Conservation (phyloP, 2,797 vertebrate species). For the Sylvilagus floridanus region DNA sequence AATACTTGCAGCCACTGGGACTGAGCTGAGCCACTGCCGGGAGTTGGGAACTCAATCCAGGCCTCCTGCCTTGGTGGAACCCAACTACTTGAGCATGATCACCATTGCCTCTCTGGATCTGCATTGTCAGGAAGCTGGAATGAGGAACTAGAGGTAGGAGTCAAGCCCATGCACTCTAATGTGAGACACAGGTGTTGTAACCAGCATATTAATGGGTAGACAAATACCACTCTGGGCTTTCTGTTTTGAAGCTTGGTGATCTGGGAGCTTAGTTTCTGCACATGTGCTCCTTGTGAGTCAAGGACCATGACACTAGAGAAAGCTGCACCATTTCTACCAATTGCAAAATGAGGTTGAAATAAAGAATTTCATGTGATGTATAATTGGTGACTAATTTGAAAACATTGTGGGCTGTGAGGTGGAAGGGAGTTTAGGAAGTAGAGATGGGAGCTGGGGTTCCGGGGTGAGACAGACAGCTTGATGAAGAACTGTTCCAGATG, state of each 20-base stretch:
- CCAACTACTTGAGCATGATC: too few species aligned
- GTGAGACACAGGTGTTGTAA: too few species aligned
- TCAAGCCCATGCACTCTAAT: too few species aligned
- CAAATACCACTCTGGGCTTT: neutral
- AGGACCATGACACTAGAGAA: neutral
- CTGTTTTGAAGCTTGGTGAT: neutral
- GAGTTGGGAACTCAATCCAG: too few species aligned
- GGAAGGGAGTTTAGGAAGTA: neutral
- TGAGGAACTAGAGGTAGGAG: too few species aligned
- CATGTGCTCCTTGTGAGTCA: neutral
- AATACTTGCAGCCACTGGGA: too few species aligned
- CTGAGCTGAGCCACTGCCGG: too few species aligned
- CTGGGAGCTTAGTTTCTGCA: neutral
- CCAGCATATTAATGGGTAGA: too few species aligned
- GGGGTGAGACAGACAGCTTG: neutral
- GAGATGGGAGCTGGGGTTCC: neutral
- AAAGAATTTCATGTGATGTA: neutral
- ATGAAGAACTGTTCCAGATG: neutral
- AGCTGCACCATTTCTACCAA: neutral
- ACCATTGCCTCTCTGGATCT: too few species aligned
- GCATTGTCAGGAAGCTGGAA: too few species aligned
- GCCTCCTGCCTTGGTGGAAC: too few species aligned
- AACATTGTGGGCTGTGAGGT: neutral
- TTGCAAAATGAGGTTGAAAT: neutral
- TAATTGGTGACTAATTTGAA: neutral